Base-by-base conservation (phyloP, 2,888 invertebrate species). In the Dorcus parallelipipedus region DNA sequence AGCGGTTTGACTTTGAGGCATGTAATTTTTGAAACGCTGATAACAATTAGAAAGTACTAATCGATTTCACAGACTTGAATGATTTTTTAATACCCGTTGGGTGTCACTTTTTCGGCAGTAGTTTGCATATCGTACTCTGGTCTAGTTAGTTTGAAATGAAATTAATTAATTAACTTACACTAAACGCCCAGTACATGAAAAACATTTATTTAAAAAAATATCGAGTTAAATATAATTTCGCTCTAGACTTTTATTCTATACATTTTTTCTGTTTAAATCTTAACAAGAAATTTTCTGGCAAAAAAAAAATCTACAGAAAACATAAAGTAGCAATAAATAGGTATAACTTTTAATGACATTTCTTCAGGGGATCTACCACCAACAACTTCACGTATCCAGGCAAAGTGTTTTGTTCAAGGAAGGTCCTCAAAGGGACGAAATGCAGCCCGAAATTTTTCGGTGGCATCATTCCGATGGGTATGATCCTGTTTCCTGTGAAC, bases 371-470 rank as follows among this genome's bases (percentile, higher is more conserved):
- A 23, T 56, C 48, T 5, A 52, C 52, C 8, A 56, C 10, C 20
- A 20, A 39, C 33, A 56, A 39, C 48, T 56, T 56, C 23, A 47
- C 45, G n/a, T 39, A 48, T 9, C 38, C 20, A 6, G 56, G 52
- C 38, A 56, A 17, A 9, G 51, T 47, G 17, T 56, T 14, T 9
- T 52, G 10, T 10, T 45, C 1, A n/a, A 56, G 45, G 10, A 23
- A 56, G 9, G 47, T 26, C 17, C 39, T 45, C 10, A 56, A 38
- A 14, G 56, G 52, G 9, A 56, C 17, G 26, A 56, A 47, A 26
- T 51, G 51, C 26, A 56, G 40, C 14, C 47, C 10, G 9, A 56
- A 56, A 14, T 45, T 23, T 14, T 47, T 39, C 40, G 52, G 9
- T 3, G 51, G 56, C 5, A 56, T 23, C 51, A 56, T 7, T 6